Percentiles rank a stretch among this genome's conserved stretches.
Conservation (phyloP, 1,140 invertebrate species). For the Lepidostoma basale region DNA sequence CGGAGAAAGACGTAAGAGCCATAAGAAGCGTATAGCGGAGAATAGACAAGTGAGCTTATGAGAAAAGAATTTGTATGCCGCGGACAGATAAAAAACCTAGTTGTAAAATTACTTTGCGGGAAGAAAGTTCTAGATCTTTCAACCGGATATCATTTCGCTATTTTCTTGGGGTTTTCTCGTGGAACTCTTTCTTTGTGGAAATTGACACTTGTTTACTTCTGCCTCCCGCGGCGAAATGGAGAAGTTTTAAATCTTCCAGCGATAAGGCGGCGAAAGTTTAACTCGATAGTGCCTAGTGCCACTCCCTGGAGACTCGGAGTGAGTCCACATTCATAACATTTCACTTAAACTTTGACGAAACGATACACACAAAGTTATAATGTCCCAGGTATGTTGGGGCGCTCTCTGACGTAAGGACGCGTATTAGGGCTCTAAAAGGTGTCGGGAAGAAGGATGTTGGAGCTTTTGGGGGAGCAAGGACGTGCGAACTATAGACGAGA, state of each 20-base stretch:
- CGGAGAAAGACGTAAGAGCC: too few relatives aligned
- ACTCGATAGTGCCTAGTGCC: neutral
- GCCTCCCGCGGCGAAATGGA: neutral
- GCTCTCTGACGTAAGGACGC: too few relatives aligned
- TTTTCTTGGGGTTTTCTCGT: neutral
- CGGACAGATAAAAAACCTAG: neutral
- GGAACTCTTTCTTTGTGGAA: neutral
- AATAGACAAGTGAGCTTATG: neutral
- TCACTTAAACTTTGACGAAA: slow-evolving; percentile 19
- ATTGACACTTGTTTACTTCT: slow-evolving; percentile 15
- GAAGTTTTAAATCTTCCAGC: slow-evolving; percentile 17
- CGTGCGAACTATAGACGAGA: too few relatives aligned
- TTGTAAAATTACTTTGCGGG: neutral
- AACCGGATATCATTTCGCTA: neutral
- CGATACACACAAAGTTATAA: neutral
- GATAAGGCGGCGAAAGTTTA: neutral
- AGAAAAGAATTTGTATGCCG: too few relatives aligned
- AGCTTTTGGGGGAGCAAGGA: too few relatives aligned
- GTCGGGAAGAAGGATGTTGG: too few relatives aligned
- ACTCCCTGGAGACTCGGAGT: neutral
- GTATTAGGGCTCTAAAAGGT: too few relatives aligned
- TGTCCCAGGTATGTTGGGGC: neutral
- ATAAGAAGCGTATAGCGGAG: too few relatives aligned
- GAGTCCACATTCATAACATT: slow-evolving; percentile 14
- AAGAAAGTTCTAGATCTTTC: neutral